phyloP scores from a whole-genome alignment of 2,888 invertebrate species.

The Julus scandinavius region DNA sequence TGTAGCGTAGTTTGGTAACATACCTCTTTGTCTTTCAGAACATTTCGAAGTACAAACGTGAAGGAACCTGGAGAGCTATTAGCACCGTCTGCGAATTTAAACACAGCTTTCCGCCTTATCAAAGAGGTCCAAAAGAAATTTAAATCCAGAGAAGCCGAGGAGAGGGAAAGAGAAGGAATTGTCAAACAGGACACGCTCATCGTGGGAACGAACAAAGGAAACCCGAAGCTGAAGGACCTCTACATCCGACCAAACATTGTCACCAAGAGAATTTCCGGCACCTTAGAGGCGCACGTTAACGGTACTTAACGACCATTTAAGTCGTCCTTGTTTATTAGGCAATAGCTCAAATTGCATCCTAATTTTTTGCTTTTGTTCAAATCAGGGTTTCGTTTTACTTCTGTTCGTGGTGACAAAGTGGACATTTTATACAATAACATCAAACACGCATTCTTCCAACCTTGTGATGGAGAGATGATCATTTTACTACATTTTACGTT shows the following conservation, averaged over 20 bases:
- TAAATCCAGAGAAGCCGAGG: conserved; percentile 97
- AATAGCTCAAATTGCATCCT: no score
- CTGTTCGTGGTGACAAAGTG: conserved; percentile 99
- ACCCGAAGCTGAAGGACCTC: conserved; percentile 96
- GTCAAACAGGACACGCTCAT: conserved; percentile 98
- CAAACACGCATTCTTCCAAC: conserved; percentile 99
- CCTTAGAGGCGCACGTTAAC: conserved; percentile 94
- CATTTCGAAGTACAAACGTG: conserved; percentile 95
- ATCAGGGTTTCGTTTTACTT: conserved; percentile 82
- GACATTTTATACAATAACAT: conserved; percentile 99
- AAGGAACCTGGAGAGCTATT: conserved; percentile 96
- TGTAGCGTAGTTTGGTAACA: no score
- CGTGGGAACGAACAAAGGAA: conserved; percentile 93
- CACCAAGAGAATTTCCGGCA: conserved; percentile 84
- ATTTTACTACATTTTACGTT: conserved; percentile 98
- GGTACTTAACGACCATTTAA: conserved; percentile 69
- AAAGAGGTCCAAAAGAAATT: conserved; percentile 99
- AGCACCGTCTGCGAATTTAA: conserved; percentile 94
- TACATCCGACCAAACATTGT: conserved; percentile 99
- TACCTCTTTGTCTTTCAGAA: conserved; percentile 67
- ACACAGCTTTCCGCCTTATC: conserved; percentile 95
- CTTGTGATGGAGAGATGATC: conserved; percentile 99
- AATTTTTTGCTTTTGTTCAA: no score
- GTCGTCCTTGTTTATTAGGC: no score
- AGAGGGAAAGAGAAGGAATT: conserved; percentile 95